Evolutionary conservation across 1,140 invertebrate genomes (phyloP), one percentile per base, ranked within the genome.

Genomic region (Hestina assimilis): DNA sequence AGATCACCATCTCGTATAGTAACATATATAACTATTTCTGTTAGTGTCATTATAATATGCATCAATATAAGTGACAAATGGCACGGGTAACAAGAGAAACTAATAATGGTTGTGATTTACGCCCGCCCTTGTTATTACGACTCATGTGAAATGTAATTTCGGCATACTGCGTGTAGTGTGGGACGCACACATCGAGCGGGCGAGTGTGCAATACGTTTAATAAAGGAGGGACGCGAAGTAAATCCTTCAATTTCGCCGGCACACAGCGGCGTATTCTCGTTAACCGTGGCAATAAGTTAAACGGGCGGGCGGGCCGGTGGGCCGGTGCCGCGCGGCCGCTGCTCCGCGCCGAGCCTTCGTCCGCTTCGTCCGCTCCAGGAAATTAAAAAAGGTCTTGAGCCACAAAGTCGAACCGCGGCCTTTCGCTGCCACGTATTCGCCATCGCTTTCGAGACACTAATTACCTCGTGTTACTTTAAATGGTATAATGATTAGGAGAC

Each of bases 71-170:
- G 70, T 82, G 79, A 85, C 78, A 86, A 87, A 87, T 80, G 71
- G 73, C 71, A 64, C 63, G 70, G 53, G 73, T 77, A 81, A 83
- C 72, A 74, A 68, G 76, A 80, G 76, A 87, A 87, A 87, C 84
- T 87, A 87, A 87, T 86, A 87, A 85, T 82, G 81, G 72, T 69
- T 66, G 74, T 87, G 84, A 86, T 86, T 86, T 86, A 86, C 83
- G 76, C 75, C 79, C 84, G 71, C 82, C 81, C 79, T 83, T 84
- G 84, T 85, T 87, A 87, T 87, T 87, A 87, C 84, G 83, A 86
- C 81, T 87, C 82, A 85, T 84, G 81, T 80, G 83, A 86, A 86
- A 87, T 84, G 84, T 87, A 87, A 87, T 87, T 87, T 87, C 78
- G 80, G 78, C 75, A 77, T 79, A 75, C 76, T 80, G 76, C 76